Conservation (phyloP, 2,888 invertebrate species). For the Diarsia dahlii region DNA sequence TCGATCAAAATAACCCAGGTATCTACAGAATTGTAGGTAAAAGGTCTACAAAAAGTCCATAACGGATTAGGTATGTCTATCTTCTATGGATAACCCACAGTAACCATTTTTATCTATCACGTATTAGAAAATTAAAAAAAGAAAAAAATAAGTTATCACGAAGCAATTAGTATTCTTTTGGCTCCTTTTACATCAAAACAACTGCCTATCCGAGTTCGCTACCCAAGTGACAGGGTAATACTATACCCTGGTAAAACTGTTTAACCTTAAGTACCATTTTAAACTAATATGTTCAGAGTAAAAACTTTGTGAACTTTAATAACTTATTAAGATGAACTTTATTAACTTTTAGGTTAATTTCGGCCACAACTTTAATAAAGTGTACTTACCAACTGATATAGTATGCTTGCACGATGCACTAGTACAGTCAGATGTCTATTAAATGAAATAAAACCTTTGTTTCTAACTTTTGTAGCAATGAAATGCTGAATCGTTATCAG, state of each 20-base stretch:
- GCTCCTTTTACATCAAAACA: neutral
- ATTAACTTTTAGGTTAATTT: too few relatives aligned
- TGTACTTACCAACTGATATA: constrained; percentile 6
- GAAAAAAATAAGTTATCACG: too few relatives aligned
- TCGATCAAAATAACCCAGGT: too few relatives aligned
- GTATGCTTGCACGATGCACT: neutral
- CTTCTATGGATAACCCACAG: too few relatives aligned
- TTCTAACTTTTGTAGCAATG: neutral
- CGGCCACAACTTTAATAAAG: neutral
- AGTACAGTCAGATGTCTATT: too few relatives aligned
- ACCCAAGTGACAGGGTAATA: neutral
- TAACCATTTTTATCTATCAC: too few relatives aligned
- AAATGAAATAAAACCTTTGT: neutral
- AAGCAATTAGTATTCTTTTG: too few relatives aligned
- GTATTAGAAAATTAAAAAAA: too few relatives aligned
- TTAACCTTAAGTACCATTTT: neutral
- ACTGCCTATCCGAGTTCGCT: neutral
- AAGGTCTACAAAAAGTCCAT: too few relatives aligned
- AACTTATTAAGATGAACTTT: neutral
- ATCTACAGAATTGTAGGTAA: too few relatives aligned
- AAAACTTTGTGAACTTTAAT: neutral
- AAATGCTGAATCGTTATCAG: neutral
- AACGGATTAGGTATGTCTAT: too few relatives aligned
- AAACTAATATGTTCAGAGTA: neutral
- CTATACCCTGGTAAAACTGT: neutral